phyloP scores from a whole-genome alignment of 2,797 vertebrate species.

The Alcedo quadribrachys region DNA sequence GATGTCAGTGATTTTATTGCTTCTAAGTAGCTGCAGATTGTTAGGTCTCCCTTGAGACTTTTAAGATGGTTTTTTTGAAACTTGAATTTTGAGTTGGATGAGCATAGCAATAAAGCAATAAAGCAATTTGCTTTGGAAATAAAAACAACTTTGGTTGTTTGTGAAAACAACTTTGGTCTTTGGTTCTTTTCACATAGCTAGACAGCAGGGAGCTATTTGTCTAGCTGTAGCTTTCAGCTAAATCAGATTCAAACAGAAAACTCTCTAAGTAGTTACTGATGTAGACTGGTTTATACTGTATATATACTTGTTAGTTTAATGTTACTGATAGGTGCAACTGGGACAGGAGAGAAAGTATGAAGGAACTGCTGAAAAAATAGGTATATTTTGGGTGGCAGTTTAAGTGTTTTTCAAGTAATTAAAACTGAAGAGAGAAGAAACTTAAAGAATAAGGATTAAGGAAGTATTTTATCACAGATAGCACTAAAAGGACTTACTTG shows the following conservation, averaged over 20 bases:
- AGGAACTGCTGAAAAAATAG: background rate
- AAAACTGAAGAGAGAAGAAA: background rate
- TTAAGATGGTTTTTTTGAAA: background rate
- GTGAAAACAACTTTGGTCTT: background rate
- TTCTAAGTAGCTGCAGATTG: background rate
- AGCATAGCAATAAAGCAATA: background rate
- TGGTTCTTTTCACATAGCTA: background rate
- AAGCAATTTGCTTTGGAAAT: background rate
- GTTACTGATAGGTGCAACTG: background rate
- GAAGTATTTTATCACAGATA: background rate
- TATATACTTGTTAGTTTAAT: too few relatives aligned
- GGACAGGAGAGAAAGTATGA: background rate
- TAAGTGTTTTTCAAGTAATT: background rate
- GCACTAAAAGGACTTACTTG: background rate
- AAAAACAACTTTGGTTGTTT: background rate
- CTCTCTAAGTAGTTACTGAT: too few relatives aligned
- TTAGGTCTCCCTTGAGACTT: background rate
- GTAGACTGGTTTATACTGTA: too few relatives aligned
- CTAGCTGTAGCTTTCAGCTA: conserved; percentile 21
- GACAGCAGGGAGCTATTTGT: background rate
- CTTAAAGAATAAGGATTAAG: background rate
- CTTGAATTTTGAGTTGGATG: background rate
- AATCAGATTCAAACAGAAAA: conserved; percentile 30
- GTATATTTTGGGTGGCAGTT: background rate
- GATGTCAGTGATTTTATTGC: background rate